A percentile compares a stretch with the other conserved stretches of the same genome.
phyloP scores from a whole-genome alignment of 2,113 vertebrate genomes.

The Rhagologus leucostigma region DNA sequence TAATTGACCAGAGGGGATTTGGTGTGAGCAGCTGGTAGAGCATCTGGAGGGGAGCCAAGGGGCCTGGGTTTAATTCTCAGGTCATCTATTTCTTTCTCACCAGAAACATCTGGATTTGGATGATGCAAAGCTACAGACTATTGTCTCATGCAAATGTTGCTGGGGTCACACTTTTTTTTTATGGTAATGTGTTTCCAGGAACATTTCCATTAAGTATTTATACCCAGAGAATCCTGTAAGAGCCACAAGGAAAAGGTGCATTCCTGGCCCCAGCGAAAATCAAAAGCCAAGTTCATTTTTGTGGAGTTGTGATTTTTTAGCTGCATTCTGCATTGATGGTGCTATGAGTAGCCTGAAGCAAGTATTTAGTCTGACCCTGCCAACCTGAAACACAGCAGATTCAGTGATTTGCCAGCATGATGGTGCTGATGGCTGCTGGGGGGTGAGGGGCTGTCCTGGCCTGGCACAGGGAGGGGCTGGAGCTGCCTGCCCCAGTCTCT shows the following conservation, averaged over 20 bases:
- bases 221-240: neutral
- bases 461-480: neutral
- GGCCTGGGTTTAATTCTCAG: constrained; percentile 66
- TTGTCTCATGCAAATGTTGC: constrained; percentile 42
- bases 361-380: neutral
- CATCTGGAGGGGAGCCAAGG: constrained; percentile 72
- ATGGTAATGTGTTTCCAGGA: constrained; percentile 1
- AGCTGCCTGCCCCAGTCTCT: neutral
- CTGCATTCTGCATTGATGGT: accelerated
- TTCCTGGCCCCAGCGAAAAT: neutral
- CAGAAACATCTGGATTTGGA: constrained; percentile 66
- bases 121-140: constrained; percentile 37
- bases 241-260: neutral
- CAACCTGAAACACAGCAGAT: neutral
- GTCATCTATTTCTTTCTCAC: constrained; percentile 65
- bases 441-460: neutral
- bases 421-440: neutral
- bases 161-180: neutral
- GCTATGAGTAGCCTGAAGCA: neutral
- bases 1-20: constrained; percentile 76
- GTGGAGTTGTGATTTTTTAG: neutral
- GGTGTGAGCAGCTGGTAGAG: constrained; percentile 72
- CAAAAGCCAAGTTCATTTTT: neutral
- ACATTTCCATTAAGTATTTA: constrained; percentile 31
- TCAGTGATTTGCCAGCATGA: accelerated